These are phyloP conservation scores for Platypus cylindrus DNA, from an alignment of 2,888 invertebrate genomes.

Conservation along the genomic window DNA sequence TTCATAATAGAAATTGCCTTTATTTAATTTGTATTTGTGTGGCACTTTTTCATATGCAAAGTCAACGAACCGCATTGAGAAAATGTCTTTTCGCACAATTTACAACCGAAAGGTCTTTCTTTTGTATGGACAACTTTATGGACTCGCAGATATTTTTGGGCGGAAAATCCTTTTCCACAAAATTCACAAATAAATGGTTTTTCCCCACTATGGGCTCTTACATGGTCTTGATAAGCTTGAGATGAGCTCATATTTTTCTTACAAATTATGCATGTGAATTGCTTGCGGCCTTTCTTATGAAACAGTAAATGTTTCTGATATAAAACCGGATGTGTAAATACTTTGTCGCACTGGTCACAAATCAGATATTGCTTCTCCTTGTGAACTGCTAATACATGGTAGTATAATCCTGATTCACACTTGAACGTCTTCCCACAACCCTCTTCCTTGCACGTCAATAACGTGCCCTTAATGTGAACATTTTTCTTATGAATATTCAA, in stretches of 20 bases:
- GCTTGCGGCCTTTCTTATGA: conserved; percentile 22
- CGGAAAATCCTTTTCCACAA: conserved; percentile 30
- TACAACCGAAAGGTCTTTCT: conserved; percentile 10
- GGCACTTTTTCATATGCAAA: conserved; percentile 12
- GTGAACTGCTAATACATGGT: conserved; percentile 7
- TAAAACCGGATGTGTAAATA: conserved; percentile 15
- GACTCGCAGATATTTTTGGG: conserved; percentile 12
- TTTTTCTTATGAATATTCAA: not conserved
- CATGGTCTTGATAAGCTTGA: conserved; percentile 10
- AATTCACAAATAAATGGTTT: conserved; percentile 20
- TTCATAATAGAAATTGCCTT: too few relatives aligned
- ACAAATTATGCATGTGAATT: conserved; percentile 15
- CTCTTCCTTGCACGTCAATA: conserved; percentile 5
- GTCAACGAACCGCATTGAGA: conserved; percentile 12
- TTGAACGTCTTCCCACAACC: conserved; percentile 7
- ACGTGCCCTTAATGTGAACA: conserved; percentile 3
- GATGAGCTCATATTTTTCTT: conserved; percentile 12
- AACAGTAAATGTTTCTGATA: conserved; percentile 25
- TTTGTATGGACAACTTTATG: conserved; percentile 14
- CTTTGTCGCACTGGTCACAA: conserved; percentile 17
- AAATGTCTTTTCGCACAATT: conserved; percentile 4
- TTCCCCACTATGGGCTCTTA: conserved; percentile 13
- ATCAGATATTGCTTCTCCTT: conserved; percentile 4
- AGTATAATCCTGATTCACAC: conserved; percentile 3
- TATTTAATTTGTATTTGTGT: too few relatives aligned